Percentiles rank a stretch among this genome's conserved stretches.
Conservation (phyloP, 2,113 vertebrate genomes). For the Oryzias melastigma region DNA sequence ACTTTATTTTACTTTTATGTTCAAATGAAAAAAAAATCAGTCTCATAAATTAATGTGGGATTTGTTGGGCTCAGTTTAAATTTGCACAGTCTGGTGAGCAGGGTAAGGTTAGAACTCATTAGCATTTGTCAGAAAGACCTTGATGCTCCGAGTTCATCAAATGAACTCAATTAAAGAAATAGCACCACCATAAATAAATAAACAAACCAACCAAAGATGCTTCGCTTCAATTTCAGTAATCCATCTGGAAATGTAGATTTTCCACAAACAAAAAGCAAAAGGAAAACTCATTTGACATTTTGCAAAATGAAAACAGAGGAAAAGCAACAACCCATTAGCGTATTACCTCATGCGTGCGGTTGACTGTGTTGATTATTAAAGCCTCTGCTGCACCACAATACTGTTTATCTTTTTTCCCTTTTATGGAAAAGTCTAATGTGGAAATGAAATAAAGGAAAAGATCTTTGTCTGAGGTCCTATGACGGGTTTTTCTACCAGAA, state of each 20-base stretch:
- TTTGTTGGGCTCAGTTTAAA: slow-evolving; percentile 8
- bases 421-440: slow-evolving; percentile 11
- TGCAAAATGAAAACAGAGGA: slow-evolving; percentile 26
- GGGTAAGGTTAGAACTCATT: neutral
- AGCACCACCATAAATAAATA: slow-evolving; percentile 10
- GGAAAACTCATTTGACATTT: slow-evolving; percentile 40
- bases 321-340: slow-evolving; percentile 40
- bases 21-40: too few relatives aligned
- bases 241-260: slow-evolving; percentile 44
- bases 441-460: slow-evolving; percentile 5
- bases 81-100: slow-evolving; percentile 9
- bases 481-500: too few relatives aligned
- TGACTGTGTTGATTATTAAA: slow-evolving; percentile 48
- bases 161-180: slow-evolving; percentile 27
- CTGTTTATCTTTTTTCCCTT: slow-evolving; percentile 13
- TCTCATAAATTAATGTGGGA: slow-evolving; percentile 18
- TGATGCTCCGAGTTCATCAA: slow-evolving; percentile 21
- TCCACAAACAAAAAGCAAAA: slow-evolving; percentile 16
- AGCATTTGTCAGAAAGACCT: slow-evolving; percentile 4
- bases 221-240: slow-evolving; percentile 21
- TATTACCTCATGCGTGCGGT: slow-evolving; percentile 34
- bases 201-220: neutral
- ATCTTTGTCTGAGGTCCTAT: neutral
- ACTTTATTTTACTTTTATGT: too few relatives aligned
- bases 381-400: slow-evolving; percentile 20